Percentiles rank a stretch among this genome's conserved stretches.
These are phyloP conservation scores for Oryctolagus cuniculus DNA, from an alignment of 2,113 vertebrate species.

Conservation along the genomic window DNA sequence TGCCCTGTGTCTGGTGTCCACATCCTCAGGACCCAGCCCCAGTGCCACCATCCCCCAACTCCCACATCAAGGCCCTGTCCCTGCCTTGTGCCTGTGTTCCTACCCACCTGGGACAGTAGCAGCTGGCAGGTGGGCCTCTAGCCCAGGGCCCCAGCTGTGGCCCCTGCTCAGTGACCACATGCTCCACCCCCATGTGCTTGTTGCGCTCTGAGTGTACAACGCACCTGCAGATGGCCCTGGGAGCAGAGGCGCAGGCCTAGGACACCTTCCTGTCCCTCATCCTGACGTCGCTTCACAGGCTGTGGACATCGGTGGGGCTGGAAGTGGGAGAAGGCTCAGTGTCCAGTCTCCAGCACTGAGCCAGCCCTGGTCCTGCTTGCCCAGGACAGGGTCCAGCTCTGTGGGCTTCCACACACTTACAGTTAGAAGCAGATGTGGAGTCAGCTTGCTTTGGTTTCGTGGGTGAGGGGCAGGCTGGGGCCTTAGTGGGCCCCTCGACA, in stretches of 20 bases:
- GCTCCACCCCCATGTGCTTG: neutral
- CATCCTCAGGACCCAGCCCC: no score
- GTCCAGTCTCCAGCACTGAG: neutral
- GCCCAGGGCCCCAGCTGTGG: neutral
- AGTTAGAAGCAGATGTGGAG: neutral
- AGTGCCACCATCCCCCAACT: neutral
- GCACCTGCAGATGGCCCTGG: fast-evolving
- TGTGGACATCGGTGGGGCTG: fast-evolving
- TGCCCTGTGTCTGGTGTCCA: no score
- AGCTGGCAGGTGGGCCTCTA: neutral
- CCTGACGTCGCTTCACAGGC: neutral
- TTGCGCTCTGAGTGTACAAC: neutral
- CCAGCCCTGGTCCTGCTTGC: neutral
- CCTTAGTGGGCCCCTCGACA: fast-evolving
- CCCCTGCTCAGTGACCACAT: fast-evolving
- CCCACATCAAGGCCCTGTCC: no score
- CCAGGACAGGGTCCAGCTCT: no score
- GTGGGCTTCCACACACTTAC: neutral
- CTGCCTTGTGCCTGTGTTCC: neutral
- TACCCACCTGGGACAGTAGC: no score
- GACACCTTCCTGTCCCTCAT: neutral
- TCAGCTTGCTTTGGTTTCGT: neutral
- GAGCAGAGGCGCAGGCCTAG: neutral
- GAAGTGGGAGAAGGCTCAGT: fast-evolving
- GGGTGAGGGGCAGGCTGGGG: neutral